phyloP scores from a whole-genome alignment of 2,113 vertebrate species.

The Pseudolaguvia tuberculata region DNA sequence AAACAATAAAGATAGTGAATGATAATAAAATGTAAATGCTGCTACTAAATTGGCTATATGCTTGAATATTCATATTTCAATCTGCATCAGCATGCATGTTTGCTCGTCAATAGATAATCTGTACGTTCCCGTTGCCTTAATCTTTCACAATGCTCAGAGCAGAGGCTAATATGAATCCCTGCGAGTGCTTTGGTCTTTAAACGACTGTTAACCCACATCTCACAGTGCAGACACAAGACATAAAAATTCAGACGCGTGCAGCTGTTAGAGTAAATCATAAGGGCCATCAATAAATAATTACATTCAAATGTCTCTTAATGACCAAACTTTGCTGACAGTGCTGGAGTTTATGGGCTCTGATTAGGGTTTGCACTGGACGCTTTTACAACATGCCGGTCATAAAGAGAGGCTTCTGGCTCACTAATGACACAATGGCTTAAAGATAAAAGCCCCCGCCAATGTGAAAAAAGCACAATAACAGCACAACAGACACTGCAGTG shows the following conservation, averaged over 20 bases:
- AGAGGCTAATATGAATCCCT: slow-evolving; percentile 46
- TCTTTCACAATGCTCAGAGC: slow-evolving; percentile 13
- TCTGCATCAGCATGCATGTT: neutral
- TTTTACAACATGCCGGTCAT: slow-evolving; percentile 62
- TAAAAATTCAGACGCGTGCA: slow-evolving; percentile 55
- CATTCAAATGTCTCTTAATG: slow-evolving; percentile 74
- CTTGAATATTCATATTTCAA: slow-evolving; percentile 12
- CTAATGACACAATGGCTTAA: slow-evolving; percentile 45
- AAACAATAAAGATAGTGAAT: neutral
- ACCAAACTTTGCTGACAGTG: slow-evolving; percentile 72
- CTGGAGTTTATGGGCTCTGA: slow-evolving; percentile 64
- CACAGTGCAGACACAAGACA: slow-evolving; percentile 48
- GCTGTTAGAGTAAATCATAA: slow-evolving; percentile 66
- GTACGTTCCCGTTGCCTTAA: neutral
- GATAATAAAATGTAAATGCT: slow-evolving; percentile 13
- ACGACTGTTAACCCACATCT: slow-evolving; percentile 61
- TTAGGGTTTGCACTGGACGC: slow-evolving; percentile 64
- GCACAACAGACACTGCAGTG: slow-evolving; percentile 34
- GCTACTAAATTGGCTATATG: neutral
- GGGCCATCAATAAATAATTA: slow-evolving; percentile 78
- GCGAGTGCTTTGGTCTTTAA: slow-evolving; percentile 48
- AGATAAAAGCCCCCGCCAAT: slow-evolving; percentile 53
- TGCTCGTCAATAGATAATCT: neutral
- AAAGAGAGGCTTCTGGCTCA: slow-evolving; percentile 45
- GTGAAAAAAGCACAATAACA: slow-evolving; percentile 42